A percentile compares a stretch with the other conserved stretches of the same genome.
Evolutionary conservation across 1,140 invertebrate genomes (phyloP).

Genomic region (Oscheius sp.): DNA sequence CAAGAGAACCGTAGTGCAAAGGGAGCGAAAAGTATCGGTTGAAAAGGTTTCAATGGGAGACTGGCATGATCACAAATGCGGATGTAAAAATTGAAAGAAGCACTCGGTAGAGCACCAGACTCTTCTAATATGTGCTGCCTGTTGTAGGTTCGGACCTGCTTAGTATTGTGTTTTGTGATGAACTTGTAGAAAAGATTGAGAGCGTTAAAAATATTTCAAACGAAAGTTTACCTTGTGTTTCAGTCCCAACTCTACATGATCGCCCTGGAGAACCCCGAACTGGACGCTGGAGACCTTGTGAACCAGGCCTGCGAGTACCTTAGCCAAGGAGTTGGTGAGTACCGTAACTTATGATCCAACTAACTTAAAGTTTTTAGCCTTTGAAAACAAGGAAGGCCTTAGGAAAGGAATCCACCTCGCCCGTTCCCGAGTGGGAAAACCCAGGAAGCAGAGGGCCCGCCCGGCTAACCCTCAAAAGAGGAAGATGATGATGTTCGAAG

Average conservation of each 20-base stretch:
- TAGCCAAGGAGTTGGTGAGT: constrained; percentile 21
- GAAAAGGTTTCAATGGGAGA: too few species aligned
- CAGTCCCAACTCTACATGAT: constrained; percentile 31
- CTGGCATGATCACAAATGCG: too few species aligned
- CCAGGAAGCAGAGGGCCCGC: constrained; percentile 16
- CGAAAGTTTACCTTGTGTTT: too few species aligned
- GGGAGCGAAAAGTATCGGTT: too few species aligned
- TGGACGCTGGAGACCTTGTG: constrained; percentile 37
- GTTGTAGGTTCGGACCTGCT: too few species aligned
- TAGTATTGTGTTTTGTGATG: too few species aligned
- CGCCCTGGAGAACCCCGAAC: constrained; percentile 29
- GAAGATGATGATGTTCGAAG: constrained; percentile 28
- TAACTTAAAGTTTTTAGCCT: background rate
- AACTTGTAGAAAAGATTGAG: too few species aligned
- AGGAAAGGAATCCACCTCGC: constrained; percentile 24
- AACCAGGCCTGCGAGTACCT: constrained; percentile 30
- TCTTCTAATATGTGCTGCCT: too few species aligned
- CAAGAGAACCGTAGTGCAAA: background rate
- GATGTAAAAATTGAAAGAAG: too few species aligned
- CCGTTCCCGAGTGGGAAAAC: constrained; percentile 32
- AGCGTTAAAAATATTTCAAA: too few species aligned
- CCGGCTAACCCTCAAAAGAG: constrained; percentile 9
- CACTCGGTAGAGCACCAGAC: too few species aligned
- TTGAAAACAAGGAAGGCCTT: constrained; percentile 32
- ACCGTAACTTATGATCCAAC: background rate